phyloP scores from a whole-genome alignment of 2,888 invertebrate species.

The Melolontha melolontha region DNA sequence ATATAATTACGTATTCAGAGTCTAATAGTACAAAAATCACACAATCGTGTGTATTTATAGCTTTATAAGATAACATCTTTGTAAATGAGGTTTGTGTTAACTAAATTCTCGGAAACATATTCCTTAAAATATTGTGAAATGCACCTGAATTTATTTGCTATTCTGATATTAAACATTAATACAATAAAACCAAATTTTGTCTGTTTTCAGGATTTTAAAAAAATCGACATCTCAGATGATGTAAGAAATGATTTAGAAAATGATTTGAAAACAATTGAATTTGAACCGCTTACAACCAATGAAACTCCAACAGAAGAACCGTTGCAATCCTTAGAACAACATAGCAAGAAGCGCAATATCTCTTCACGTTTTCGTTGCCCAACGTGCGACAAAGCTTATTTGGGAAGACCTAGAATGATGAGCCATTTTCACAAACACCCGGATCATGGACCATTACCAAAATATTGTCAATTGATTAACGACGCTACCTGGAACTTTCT shows the following conservation, averaged over 20 bases:
- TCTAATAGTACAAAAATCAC: too few species aligned
- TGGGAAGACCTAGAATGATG: conserved; percentile 72
- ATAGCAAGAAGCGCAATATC: conserved; percentile 62
- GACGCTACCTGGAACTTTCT: conserved; percentile 62
- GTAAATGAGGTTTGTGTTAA: too few species aligned
- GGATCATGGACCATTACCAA: conserved; percentile 68
- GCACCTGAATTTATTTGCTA: too few species aligned
- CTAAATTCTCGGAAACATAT: too few species aligned
- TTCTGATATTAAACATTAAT: too few species aligned
- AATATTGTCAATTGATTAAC: conserved; percentile 51
- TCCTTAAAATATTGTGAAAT: too few species aligned
- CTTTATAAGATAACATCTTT: too few species aligned
- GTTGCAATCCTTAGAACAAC: conserved; percentile 28
- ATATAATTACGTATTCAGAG: too few species aligned
- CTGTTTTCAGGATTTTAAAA: conserved; percentile 56
- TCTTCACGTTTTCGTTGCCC: conserved; percentile 71
- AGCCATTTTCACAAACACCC: conserved; percentile 74
- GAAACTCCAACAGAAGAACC: conserved; percentile 44
- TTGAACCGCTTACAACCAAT: conserved; percentile 54
- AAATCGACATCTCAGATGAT: conserved; percentile 54
- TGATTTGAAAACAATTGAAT: conserved; percentile 56
- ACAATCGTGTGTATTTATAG: too few species aligned
- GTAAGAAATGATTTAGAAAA: conserved; percentile 45
- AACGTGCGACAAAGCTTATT: conserved; percentile 74
- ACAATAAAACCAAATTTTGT: too few species aligned